These are phyloP conservation scores for Adineta ricciae DNA, from an alignment of 2,888 invertebrate genomes.

Conservation along the genomic window DNA sequence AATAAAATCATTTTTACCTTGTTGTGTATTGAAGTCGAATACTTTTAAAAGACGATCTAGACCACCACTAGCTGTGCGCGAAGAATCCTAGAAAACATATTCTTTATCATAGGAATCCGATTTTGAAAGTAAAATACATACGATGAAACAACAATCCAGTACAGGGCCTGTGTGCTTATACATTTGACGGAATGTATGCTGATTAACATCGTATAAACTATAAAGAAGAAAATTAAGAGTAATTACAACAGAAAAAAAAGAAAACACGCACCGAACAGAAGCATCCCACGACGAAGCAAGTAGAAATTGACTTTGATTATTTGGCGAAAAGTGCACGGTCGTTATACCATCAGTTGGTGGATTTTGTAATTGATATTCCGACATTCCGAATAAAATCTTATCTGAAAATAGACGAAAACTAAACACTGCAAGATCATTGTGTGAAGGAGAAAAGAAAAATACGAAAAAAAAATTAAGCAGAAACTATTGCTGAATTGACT, in stretches of 20 bases:
- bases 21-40: slow-evolving; percentile 79
- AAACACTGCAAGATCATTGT: slow-evolving; percentile 63
- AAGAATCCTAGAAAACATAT: neutral
- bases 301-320: slow-evolving; percentile 72
- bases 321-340: slow-evolving; percentile 86
- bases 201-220: slow-evolving; percentile 70
- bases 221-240: neutral
- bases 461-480: neutral
- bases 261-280: slow-evolving; percentile 59
- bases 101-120: neutral
- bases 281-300: slow-evolving; percentile 95
- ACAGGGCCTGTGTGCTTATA: slow-evolving; percentile 79
- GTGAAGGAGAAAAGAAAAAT: neutral
- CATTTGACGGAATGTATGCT: slow-evolving; percentile 74
- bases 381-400: slow-evolving; percentile 40
- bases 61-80: slow-evolving; percentile 82
- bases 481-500: neutral
- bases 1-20: slow-evolving; percentile 40
- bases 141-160: slow-evolving; percentile 61
- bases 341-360: slow-evolving; percentile 86
- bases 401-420: slow-evolving; percentile 50
- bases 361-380: slow-evolving; percentile 61
- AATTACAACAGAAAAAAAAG: too few species aligned
- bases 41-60: slow-evolving; percentile 79
- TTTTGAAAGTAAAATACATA: slow-evolving; percentile 63